These are phyloP conservation scores for Patella pellucida DNA, from an alignment of 2,888 invertebrate genomes.

Conservation along the genomic window DNA sequence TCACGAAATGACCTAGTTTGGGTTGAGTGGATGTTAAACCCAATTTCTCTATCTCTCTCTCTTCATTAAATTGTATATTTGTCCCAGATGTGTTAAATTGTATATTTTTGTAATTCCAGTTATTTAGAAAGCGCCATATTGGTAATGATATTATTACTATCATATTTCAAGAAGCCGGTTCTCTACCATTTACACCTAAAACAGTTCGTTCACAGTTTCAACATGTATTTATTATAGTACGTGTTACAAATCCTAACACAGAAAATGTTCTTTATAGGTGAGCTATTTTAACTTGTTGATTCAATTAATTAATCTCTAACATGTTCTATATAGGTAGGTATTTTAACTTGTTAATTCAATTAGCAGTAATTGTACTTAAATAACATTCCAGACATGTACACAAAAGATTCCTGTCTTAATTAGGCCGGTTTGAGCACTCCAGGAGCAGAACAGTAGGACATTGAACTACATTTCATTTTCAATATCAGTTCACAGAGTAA, in stretches of 20 bases:
- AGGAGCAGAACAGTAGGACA: no score
- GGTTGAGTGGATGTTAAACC: no score
- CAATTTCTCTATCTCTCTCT: no score
- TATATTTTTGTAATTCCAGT: constrained; percentile 69
- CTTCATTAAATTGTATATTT: background rate
- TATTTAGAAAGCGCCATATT: constrained; percentile 93
- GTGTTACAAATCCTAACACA: constrained; percentile 83
- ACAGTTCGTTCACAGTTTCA: constrained; percentile 97
- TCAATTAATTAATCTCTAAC: constrained; percentile 80
- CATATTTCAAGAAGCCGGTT: constrained; percentile 90
- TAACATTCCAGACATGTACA: no score
- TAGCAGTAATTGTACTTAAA: background rate
- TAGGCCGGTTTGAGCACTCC: no score
- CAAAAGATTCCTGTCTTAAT: no score
- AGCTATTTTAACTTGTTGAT: constrained; percentile 27
- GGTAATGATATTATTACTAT: constrained; percentile 98
- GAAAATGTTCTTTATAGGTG: constrained; percentile 90
- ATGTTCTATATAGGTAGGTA: constrained; percentile 84
- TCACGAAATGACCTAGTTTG: no score
- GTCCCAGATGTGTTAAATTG: background rate
- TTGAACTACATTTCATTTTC: no score
- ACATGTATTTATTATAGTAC: constrained; percentile 94
- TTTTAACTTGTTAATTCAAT: background rate
- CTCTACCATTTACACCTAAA: constrained; percentile 92
- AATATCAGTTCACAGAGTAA: no score